Conservation (phyloP, 2,797 vertebrate genomes). For the Gouania willdenowi region DNA sequence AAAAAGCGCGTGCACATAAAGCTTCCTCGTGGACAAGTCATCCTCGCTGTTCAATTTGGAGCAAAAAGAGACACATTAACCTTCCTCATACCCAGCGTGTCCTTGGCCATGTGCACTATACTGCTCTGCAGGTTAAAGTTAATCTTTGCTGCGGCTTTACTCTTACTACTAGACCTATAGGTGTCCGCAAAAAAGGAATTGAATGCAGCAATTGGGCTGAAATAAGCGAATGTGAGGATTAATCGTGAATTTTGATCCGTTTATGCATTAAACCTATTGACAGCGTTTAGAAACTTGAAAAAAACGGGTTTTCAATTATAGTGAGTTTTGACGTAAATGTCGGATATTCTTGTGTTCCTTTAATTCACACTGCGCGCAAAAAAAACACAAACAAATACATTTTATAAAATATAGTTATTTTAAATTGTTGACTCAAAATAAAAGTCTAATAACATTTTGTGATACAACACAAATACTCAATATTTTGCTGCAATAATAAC, state of each 20-base stretch:
- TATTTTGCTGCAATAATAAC: neutral
- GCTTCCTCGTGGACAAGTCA: slow-evolving; percentile 33
- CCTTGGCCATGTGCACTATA: slow-evolving; percentile 65
- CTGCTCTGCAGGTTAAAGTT: slow-evolving; percentile 55
- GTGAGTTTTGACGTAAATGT: too few relatives aligned
- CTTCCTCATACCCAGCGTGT: slow-evolving; percentile 63
- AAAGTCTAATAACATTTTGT: too few relatives aligned
- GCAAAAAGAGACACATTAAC: slow-evolving; percentile 68
- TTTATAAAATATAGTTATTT: neutral
- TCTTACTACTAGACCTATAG: slow-evolving; percentile 67
- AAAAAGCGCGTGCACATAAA: slow-evolving; percentile 20
- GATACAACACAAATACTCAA: too few relatives aligned
- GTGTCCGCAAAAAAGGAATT: slow-evolving; percentile 39
- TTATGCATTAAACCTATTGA: slow-evolving; percentile 36
- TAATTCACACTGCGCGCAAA: too few relatives aligned
- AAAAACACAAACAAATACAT: too few relatives aligned
- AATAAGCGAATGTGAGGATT: slow-evolving; percentile 31
- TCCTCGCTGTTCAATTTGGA: slow-evolving; percentile 60
- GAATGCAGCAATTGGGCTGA: slow-evolving; percentile 38
- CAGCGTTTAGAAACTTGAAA: too few relatives aligned
- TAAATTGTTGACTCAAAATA: too few relatives aligned
- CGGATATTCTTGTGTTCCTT: too few relatives aligned
- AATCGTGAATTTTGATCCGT: slow-evolving; percentile 51
- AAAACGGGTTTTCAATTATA: too few relatives aligned
- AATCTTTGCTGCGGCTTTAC: slow-evolving; percentile 63